These are phyloP conservation scores for Chalcosyrphus nemorum DNA, from an alignment of 2,888 invertebrate species.

Conservation along the genomic window DNA sequence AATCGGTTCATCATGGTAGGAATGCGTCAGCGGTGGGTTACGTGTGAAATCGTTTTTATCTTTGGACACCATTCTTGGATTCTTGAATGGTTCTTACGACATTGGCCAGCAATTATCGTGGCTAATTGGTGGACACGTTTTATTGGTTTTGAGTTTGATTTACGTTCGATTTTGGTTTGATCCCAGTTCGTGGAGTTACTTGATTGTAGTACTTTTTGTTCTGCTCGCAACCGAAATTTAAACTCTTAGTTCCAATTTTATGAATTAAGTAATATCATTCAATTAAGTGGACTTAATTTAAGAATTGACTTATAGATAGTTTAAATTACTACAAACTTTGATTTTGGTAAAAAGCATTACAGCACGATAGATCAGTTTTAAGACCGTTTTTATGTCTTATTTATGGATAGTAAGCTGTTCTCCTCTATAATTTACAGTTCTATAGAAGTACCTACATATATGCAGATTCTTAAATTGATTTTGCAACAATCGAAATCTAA, in stretches of 20 bases:
- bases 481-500: no score
- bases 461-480: no score
- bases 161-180: slow-evolving; percentile 19
- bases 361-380: no score
- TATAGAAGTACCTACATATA: no score
- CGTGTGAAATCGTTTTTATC: slow-evolving; percentile 1
- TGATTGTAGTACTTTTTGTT: not conserved
- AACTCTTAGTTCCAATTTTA: not conserved
- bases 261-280: no score
- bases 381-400: no score
- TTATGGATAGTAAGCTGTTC: no score
- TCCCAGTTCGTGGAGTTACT: not conserved
- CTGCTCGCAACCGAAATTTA: not conserved
- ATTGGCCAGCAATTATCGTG: slow-evolving; percentile 4
- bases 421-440: no score
- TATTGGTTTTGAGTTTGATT: slow-evolving; percentile 6
- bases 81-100: slow-evolving; percentile 26
- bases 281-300: not conserved
- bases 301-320: not conserved
- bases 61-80: slow-evolving; percentile 24
- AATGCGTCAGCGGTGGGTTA: slow-evolving; percentile 25
- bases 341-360: no score
- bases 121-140: slow-evolving; percentile 26
- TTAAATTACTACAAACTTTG: not conserved
- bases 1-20: slow-evolving; percentile 13